Conservation (phyloP, 53 echinoderm and acorn worm genomes). For the Henricia sp. region DNA sequence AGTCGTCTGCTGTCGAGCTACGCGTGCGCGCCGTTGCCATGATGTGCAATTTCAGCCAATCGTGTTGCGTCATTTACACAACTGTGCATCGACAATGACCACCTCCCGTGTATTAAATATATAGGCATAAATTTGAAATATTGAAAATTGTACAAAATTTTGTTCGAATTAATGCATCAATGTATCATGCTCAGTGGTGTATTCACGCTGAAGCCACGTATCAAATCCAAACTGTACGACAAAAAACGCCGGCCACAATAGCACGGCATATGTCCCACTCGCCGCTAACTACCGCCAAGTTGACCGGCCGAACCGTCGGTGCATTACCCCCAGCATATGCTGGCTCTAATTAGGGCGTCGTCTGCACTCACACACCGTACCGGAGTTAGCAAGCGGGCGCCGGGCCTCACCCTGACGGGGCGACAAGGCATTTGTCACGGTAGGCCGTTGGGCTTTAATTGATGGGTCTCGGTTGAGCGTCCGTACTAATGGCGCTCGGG, state of each 20-base stretch:
- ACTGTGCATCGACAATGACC: no score
- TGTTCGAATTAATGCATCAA: no score
- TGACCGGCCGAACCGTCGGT: constrained; percentile 45
- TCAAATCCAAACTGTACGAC: no score
- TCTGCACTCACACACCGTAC: constrained; percentile 11
- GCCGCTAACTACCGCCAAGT: constrained; percentile 34
- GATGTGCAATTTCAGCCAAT: neutral
- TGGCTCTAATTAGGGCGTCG: constrained; percentile 48
- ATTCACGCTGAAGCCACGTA: no score
- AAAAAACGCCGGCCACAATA: neutral
- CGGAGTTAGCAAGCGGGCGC: neutral
- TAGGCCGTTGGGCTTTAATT: constrained; percentile 30
- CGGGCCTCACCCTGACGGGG: neutral
- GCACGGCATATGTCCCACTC: constrained; percentile 23
- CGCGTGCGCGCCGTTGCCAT: constrained; percentile 34
- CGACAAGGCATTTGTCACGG: constrained; percentile 3
- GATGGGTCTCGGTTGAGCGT: constrained; percentile 32
- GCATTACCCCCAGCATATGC: constrained; percentile 59
- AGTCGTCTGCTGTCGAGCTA: neutral
- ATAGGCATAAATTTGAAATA: no score
- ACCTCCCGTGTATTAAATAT: no score
- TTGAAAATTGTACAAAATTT: no score
- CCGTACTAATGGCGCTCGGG: constrained; percentile 49
- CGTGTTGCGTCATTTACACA: no score
- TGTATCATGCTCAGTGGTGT: no score